phyloP scores from a whole-genome alignment of 2,113 vertebrate species.

The Malurus cyaneus region DNA sequence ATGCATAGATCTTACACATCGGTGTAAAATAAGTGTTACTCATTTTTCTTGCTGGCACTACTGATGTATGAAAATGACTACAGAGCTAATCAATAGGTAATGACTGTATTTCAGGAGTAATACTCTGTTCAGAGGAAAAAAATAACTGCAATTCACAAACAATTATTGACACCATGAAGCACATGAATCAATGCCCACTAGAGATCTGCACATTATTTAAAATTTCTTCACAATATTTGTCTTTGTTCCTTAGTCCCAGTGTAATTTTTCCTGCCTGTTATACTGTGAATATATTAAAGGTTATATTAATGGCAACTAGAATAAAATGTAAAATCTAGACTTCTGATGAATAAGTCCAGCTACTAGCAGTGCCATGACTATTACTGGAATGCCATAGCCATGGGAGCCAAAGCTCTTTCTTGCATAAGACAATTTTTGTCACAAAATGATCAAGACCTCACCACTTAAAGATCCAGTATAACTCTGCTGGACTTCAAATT shows the following conservation, averaged over 20 bases:
- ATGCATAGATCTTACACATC: background rate
- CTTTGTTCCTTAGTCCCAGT: background rate
- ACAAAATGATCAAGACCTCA: background rate
- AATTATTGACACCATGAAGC: conserved; percentile 17
- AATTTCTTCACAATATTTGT: conserved; percentile 8
- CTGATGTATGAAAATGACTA: background rate
- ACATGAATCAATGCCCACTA: background rate
- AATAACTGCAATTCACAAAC: conserved; percentile 22
- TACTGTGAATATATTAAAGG: background rate
- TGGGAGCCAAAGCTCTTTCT: background rate
- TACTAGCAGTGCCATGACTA: background rate
- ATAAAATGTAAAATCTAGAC: background rate
- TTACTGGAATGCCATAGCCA: accelerated
- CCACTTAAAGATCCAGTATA: background rate
- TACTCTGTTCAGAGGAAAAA: background rate
- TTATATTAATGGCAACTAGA: background rate
- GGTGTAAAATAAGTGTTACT: background rate
- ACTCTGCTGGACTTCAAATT: background rate
- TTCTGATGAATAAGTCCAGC: background rate
- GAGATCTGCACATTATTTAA: background rate
- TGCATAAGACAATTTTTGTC: background rate
- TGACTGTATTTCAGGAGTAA: conserved; percentile 3
- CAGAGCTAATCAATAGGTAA: conserved; percentile 24
- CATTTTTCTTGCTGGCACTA: background rate
- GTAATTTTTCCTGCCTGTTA: background rate